A percentile compares a stretch with the other conserved stretches of the same genome.
Conservation (phyloP, 37 sponge, comb jelly and placozoan genomes). For the Geodia barretti region DNA sequence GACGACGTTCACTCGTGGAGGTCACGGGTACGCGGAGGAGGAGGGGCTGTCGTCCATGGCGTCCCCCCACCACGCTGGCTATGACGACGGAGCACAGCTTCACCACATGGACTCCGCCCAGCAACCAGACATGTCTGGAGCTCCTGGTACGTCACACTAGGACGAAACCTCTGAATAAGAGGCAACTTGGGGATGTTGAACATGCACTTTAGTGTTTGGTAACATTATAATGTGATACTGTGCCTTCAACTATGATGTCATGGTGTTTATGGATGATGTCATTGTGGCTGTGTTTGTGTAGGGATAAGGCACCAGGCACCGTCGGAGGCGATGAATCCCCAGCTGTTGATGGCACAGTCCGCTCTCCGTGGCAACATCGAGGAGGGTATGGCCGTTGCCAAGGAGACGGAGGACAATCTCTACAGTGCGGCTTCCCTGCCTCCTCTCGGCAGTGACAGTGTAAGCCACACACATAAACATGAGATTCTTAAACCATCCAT, state of each 20-base stretch:
- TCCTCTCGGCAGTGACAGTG: conserved; percentile 70
- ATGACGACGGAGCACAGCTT: conserved; percentile 33
- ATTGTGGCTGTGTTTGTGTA: not conserved
- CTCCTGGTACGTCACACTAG: conserved; percentile 26
- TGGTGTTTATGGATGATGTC: not conserved
- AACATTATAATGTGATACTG: not conserved
- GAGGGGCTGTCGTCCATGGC: conserved; percentile 23
- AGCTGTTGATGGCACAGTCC: conserved; percentile 71
- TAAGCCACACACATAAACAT: too few species aligned
- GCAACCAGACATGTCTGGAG: conserved; percentile 21
- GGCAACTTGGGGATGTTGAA: too few species aligned
- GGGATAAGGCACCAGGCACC: conserved; percentile 4
- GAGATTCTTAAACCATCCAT: too few species aligned
- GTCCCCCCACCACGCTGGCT: conserved; percentile 16
- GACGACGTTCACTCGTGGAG: conserved; percentile 50
- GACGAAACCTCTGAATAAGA: too few species aligned
- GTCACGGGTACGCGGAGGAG: conserved; percentile 47
- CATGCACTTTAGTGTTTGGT: too few species aligned
- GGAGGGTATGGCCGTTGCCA: conserved; percentile 27
- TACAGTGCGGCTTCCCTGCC: conserved; percentile 33
- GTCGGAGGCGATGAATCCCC: conserved; percentile 45
- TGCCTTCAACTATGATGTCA: too few species aligned
- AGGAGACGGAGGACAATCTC: conserved; percentile 26
- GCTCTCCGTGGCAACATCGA: conserved; percentile 50
- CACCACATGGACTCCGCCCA: conserved; percentile 35